Conservation (phyloP, 1,140 invertebrate genomes). For the Aporrectodea caliginosa region DNA sequence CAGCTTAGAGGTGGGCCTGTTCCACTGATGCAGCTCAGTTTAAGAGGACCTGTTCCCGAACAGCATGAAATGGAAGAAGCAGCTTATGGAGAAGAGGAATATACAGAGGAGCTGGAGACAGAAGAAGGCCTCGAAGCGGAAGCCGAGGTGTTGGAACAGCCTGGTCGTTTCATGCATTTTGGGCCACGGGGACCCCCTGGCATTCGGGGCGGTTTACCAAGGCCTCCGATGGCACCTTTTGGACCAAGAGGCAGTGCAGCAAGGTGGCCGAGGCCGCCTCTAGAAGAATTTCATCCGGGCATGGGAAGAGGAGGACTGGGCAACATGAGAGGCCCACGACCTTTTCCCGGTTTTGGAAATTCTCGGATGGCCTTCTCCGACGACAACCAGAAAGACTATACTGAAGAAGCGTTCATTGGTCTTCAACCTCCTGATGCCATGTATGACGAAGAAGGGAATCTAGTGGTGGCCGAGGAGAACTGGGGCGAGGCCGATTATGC, state of each 20-base stretch:
- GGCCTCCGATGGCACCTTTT: constrained; percentile 21
- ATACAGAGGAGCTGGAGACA: too few relatives aligned
- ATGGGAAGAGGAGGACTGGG: background rate
- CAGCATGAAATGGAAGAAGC: too few relatives aligned
- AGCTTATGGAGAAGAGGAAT: too few relatives aligned
- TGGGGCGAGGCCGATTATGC: background rate
- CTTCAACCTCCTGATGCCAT: background rate
- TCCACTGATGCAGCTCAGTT: background rate
- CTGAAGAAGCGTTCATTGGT: background rate
- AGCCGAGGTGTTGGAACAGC: too few relatives aligned
- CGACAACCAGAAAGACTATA: background rate
- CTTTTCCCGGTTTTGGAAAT: background rate
- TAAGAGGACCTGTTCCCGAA: too few relatives aligned
- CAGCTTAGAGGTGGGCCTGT: background rate
- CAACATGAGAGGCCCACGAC: background rate
- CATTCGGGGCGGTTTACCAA: background rate
- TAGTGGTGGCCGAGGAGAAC: background rate
- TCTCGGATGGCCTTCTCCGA: background rate
- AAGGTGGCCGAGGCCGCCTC: constrained; percentile 8
- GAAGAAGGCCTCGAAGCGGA: too few relatives aligned
- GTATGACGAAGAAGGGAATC: background rate
- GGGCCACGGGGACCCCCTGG: constrained; percentile 32
- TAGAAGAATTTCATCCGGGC: background rate
- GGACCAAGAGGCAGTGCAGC: constrained; percentile 27
- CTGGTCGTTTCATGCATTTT: too few relatives aligned